Percentiles rank a stretch among this genome's conserved stretches.
Conservation (phyloP, 2,113 vertebrate genomes). For the Chamaea fasciata region DNA sequence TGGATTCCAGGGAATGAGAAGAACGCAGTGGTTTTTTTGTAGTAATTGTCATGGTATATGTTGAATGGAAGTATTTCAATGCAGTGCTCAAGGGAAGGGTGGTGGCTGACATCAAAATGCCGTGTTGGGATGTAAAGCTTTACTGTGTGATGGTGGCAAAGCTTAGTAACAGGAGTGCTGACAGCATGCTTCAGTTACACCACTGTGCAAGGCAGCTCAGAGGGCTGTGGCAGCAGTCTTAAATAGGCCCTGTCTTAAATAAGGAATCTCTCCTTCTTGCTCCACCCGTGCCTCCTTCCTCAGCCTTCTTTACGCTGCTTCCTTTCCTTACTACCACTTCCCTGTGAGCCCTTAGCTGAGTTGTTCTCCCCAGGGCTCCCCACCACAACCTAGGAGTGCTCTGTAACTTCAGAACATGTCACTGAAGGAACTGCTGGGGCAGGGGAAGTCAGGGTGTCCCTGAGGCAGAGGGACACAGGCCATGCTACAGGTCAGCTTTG, state of each 20-base stretch:
- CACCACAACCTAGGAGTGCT: neutral
- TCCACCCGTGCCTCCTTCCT: neutral
- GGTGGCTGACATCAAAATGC: neutral
- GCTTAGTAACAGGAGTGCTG: neutral
- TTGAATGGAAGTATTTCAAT: neutral
- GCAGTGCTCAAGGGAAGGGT: neutral
- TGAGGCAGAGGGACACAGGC: neutral
- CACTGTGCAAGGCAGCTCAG: neutral
- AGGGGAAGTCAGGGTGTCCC: neutral
- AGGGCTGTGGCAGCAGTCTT: neutral
- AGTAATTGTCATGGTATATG: neutral
- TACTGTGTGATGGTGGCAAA: neutral
- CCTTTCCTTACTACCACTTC: neutral
- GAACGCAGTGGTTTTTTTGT: neutral
- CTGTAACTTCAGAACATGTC: neutral
- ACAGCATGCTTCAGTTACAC: neutral
- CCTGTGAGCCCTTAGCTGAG: neutral
- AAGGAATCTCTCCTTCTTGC: neutral
- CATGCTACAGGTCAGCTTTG: neutral
- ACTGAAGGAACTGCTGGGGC: fast-evolving
- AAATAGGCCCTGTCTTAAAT: neutral
- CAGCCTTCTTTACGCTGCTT: neutral
- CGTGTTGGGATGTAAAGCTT: neutral
- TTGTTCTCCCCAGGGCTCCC: neutral
- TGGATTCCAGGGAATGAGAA: neutral